Evolutionary conservation across 37 sponge, comb jelly and placozoan genomes (phyloP), one percentile per base, ranked within the genome.

Genomic region (Ianthella basta): DNA sequence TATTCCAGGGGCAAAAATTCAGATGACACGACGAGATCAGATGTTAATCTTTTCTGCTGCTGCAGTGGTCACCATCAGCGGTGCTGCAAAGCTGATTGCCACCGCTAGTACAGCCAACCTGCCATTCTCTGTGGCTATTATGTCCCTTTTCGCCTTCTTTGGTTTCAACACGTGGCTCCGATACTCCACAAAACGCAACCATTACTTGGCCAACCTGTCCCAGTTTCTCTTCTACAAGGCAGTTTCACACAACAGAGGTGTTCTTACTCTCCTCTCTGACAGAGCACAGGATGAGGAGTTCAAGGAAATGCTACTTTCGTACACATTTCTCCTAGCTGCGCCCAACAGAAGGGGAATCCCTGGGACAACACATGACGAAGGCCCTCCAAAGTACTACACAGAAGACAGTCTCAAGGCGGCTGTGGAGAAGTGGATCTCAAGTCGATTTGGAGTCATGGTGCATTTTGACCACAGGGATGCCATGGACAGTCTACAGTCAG

Each of bases 161-260:
- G 92, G 89, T 5, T 81, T 80, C 18, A 70, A 94, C 39, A 86
- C 88, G 0, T 95, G 94, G 92, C 40, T 89, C 23, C 87, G 90
- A 21, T 97, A 95, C 92, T 85, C 86, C 65, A 91, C 93, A 86
- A 93, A 92, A 55, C 86, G 98, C 16, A 97, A 97, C 87, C 63
- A 88, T 29, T 97, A 93, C 64, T 85, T 97, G 1, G 92, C 80
- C 13, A 87, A 89, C 39, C 69, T 92, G 40, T 85, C 94, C 13
- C 81, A 56, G 21, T 90, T 87, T 15, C 94, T 95, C 13, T 97
- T 96, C 66, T 95, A 84, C 87, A 91, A 95, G 36, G 86, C 80
- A 0, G 79, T 97, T 6, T 89, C 98, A 10, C 91, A 97, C 83
- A 97, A 97, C 69, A 64, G 94, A 16, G 96, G 94, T 5, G 96